Evolutionary conservation across 2,797 vertebrate genomes (phyloP).

Genomic region (Petrocephalus schoutedeni): DNA sequence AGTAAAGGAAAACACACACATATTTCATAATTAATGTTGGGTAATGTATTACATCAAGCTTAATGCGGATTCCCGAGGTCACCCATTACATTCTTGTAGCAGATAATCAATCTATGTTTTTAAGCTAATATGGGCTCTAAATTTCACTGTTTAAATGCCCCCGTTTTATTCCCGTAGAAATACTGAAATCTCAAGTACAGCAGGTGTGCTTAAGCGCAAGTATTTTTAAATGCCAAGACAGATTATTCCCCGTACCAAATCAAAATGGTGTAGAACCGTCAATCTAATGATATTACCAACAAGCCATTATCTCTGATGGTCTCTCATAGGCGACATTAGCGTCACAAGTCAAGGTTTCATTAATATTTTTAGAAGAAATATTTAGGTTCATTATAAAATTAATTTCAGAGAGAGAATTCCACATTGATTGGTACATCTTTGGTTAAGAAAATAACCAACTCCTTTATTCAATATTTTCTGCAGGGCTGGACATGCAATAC

Average conservation of each 20-base stretch:
- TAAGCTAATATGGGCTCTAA: not conserved
- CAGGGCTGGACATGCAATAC: not conserved
- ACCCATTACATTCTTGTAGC: not conserved
- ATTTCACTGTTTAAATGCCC: not conserved
- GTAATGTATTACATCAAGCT: not conserved
- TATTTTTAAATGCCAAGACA: not conserved
- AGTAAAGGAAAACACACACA: not conserved
- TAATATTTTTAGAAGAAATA: not conserved
- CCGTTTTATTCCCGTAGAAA: not conserved
- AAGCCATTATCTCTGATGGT: not conserved
- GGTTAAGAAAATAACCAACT: not conserved
- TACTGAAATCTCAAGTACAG: not conserved
- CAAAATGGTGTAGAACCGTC: not conserved
- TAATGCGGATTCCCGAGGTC: not conserved
- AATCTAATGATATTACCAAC: not conserved
- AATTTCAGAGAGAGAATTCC: not conserved
- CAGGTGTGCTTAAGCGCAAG: not conserved
- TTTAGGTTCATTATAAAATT: constrained; percentile 16
- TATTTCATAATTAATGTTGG: not conserved
- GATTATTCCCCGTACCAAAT: not conserved
- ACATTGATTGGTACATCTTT: constrained; percentile 12
- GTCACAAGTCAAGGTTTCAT: not conserved
- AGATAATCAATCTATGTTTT: not conserved
- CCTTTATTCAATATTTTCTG: not conserved
- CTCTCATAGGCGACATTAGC: not conserved